Evolutionary conservation across 2,888 invertebrate species (phyloP).

Genomic region (Tetragonisca angustula): DNA sequence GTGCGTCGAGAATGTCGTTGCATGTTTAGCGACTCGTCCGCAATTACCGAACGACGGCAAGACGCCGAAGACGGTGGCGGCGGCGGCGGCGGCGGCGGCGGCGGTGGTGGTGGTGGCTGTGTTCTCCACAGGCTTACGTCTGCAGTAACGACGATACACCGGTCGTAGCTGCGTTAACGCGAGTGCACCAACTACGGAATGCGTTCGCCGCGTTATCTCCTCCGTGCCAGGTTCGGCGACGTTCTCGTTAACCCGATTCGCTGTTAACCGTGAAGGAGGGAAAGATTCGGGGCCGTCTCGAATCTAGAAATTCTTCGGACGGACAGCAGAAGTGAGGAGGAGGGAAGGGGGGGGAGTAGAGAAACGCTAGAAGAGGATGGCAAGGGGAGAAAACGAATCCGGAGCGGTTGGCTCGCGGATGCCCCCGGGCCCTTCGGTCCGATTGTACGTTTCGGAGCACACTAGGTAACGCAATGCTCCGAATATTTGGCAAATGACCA

Average conservation of each 20-base stretch:
- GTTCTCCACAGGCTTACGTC: slow-evolving; percentile 8
- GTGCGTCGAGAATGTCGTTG: slow-evolving; percentile 80
- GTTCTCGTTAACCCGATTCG: slow-evolving; percentile 4
- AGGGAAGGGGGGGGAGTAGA: background rate
- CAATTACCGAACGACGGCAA: slow-evolving; percentile 75
- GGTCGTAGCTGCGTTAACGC: slow-evolving; percentile 35
- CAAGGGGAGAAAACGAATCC: slow-evolving; percentile 20
- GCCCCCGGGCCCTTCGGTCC: slow-evolving; percentile 22
- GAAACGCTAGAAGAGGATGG: background rate
- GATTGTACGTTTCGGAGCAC: slow-evolving; percentile 50
- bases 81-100: slow-evolving; percentile 24
- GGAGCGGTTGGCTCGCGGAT: slow-evolving; percentile 22
- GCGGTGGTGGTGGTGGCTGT: slow-evolving; percentile 5
- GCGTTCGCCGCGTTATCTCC: slow-evolving; percentile 21
- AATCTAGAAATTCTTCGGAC: slow-evolving; percentile 20
- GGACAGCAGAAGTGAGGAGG: background rate
- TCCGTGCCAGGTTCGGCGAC: background rate
- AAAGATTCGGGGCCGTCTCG: background rate
- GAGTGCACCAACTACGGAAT: background rate
- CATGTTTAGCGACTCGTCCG: slow-evolving; percentile 77
- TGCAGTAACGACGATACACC: slow-evolving; percentile 62
- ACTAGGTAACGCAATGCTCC: slow-evolving; percentile 77
- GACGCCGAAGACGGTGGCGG: slow-evolving; percentile 47
- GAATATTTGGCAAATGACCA: slow-evolving; percentile 82
- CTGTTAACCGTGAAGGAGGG: background rate